These are phyloP conservation scores for Gasterosteus nipponicus DNA, from an alignment of 2,113 vertebrate species.

Conservation along the genomic window DNA sequence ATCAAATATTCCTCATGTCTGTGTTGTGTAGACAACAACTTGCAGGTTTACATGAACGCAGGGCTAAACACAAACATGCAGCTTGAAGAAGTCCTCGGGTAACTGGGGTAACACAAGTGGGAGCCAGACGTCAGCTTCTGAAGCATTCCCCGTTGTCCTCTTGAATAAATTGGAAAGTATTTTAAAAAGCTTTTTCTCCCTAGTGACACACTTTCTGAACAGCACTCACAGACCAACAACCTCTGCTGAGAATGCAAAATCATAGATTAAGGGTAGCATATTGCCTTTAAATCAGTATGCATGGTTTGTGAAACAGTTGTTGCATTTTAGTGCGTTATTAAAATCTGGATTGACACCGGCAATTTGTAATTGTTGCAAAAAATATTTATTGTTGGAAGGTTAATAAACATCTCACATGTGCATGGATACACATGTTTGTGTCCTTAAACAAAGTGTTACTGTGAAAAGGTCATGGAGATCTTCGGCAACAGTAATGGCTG, in stretches of 20 bases:
- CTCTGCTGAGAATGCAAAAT: background rate
- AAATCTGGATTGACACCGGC: background rate
- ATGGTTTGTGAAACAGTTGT: background rate
- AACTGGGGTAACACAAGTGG: background rate
- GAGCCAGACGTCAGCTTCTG: background rate
- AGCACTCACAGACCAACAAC: background rate
- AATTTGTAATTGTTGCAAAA: background rate
- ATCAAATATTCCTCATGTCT: slow-evolving; percentile 6
- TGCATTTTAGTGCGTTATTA: background rate
- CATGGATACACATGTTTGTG: background rate
- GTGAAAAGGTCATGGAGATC: background rate
- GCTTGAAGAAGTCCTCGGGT: background rate
- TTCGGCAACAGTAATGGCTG: background rate
- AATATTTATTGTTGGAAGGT: background rate
- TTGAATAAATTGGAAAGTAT: background rate
- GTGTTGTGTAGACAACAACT: slow-evolving; percentile 13
- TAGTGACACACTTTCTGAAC: background rate
- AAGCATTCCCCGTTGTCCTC: background rate
- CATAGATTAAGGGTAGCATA: background rate
- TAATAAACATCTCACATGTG: background rate
- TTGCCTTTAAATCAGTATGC: background rate
- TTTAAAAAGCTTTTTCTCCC: background rate
- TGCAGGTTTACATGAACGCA: background rate
- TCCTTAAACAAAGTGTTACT: background rate
- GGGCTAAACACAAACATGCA: background rate